A percentile compares a stretch with the other conserved stretches of the same genome.
These are phyloP conservation scores for Tuta absoluta DNA, from an alignment of 2,888 invertebrate species.

Conservation along the genomic window DNA sequence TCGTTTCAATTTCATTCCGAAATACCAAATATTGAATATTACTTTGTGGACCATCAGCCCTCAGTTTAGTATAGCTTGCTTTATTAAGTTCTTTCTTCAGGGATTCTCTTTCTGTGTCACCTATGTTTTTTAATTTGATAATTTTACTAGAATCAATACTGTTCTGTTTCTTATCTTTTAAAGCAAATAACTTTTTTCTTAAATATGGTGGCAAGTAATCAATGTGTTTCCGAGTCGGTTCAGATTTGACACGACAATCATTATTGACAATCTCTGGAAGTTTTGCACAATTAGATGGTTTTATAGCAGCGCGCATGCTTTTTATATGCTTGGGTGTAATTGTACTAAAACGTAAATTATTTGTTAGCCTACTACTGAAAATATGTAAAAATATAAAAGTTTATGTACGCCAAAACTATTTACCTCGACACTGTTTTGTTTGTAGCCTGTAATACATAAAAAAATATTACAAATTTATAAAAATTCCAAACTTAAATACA, in stretches of 20 bases:
- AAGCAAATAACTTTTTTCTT: conserved; percentile 37
- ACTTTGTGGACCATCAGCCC: conserved; percentile 40
- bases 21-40: conserved; percentile 55
- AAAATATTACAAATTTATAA: neutral
- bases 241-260: conserved; percentile 12
- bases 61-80: conserved; percentile 51
- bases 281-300: conserved; percentile 30
- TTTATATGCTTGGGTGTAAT: conserved; percentile 45
- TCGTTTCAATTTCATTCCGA: conserved; percentile 44
- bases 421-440: conserved; percentile 54
- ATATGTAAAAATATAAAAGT: neutral
- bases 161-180: conserved; percentile 38
- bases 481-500: neutral
- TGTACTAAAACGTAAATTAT: conserved; percentile 45
- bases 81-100: conserved; percentile 40
- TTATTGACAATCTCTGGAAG: neutral
- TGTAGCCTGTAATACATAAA: conserved; percentile 50
- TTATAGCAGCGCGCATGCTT: conserved; percentile 41
- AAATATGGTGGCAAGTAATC: conserved; percentile 51
- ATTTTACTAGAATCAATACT: conserved; percentile 40
- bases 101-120: too few species aligned
- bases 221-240: conserved; percentile 33
- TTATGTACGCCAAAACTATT: neutral
- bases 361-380: neutral
- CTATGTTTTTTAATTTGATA: neutral